Evolutionary conservation across 2,113 vertebrate genomes (phyloP).

Genomic region (Thamnophis sirtalis): DNA sequence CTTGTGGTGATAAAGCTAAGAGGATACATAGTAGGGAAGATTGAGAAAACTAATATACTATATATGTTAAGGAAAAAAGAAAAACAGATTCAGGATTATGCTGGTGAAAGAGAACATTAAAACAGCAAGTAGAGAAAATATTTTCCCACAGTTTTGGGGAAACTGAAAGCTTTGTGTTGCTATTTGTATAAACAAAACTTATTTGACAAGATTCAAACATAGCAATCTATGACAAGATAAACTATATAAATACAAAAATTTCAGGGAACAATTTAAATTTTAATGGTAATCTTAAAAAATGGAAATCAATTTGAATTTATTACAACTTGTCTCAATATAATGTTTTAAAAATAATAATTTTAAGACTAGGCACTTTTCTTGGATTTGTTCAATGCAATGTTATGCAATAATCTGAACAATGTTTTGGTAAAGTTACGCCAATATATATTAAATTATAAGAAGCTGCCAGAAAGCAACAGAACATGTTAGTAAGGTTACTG

Average conservation of each 20-base stretch:
- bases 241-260: neutral
- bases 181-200: neutral
- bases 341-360: conserved; percentile 44
- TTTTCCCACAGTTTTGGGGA: neutral
- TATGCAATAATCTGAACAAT: conserved; percentile 55
- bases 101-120: neutral
- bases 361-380: conserved; percentile 78
- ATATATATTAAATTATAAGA: conserved; percentile 64
- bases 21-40: neutral
- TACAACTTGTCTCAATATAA: neutral
- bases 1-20: neutral
- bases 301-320: conserved; percentile 26
- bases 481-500: conserved; percentile 71
- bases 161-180: neutral
- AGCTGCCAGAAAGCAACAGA: conserved; percentile 74
- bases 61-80: neutral
- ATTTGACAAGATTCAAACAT: neutral
- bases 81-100: neutral
- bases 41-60: neutral
- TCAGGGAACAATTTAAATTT: neutral
- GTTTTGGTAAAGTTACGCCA: conserved; percentile 69
- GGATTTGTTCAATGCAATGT: conserved; percentile 66
- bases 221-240: neutral
- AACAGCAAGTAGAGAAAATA: neutral
- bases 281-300: conserved; percentile 8